These are phyloP conservation scores for Hymenochirus boettgeri DNA, from an alignment of 2,113 vertebrate species.

Conservation along the genomic window DNA sequence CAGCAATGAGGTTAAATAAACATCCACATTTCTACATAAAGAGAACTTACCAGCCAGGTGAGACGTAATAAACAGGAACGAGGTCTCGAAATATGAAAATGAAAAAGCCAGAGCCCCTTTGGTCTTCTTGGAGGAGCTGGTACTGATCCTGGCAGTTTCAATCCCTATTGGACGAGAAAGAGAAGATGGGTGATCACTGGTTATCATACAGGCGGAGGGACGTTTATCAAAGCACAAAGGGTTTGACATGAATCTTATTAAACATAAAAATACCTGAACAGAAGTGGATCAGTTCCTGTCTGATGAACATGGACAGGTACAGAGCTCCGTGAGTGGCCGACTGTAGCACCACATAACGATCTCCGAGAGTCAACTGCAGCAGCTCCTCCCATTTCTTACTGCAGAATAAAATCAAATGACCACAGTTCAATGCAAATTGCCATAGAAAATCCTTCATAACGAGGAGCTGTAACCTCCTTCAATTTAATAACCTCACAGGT, in stretches of 20 bases:
- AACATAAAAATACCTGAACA: conserved; percentile 90
- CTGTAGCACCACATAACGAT: conserved; percentile 84
- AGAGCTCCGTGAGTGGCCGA: conserved; percentile 82
- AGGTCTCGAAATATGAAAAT: conserved; percentile 94
- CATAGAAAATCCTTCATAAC: too few species aligned
- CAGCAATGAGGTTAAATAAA: too few species aligned
- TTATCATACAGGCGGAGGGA: too few species aligned
- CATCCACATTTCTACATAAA: not conserved
- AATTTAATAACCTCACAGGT: too few species aligned
- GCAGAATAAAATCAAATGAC: too few species aligned
- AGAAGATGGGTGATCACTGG: too few species aligned
- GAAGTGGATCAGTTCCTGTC: conserved; percentile 96
- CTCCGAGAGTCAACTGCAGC: conserved; percentile 86
- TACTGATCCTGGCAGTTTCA: conserved; percentile 88
- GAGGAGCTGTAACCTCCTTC: too few species aligned
- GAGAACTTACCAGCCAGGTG: conserved; percentile 91
- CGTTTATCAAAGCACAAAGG: too few species aligned
- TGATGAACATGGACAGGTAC: conserved; percentile 80
- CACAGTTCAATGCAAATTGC: too few species aligned
- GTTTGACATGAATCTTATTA: too few species aligned
- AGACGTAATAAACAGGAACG: conserved; percentile 95
- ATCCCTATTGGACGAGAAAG: conserved; percentile 67
- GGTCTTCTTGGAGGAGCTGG: conserved; percentile 96
- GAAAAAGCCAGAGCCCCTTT: conserved; percentile 87
- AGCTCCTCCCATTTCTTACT: conserved; percentile 92